Conservation (phyloP, 2,113 vertebrate genomes). For the Pycnonotus jocosus region DNA sequence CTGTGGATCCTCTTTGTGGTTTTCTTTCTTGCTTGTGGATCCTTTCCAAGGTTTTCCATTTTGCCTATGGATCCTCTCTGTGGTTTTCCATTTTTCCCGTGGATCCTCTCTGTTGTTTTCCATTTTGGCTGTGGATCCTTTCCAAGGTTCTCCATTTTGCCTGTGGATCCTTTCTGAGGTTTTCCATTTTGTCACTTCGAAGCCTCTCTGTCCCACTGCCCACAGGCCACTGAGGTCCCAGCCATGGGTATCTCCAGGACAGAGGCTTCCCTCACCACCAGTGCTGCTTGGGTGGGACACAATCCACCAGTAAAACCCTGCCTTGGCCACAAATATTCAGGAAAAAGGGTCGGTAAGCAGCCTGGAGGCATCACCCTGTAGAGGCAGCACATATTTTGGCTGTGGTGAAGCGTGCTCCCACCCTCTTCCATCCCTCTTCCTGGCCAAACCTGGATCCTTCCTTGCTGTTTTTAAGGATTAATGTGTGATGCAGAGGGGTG, state of each 20-base stretch:
- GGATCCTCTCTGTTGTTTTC: neutral
- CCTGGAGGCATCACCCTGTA: neutral
- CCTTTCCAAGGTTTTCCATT: neutral
- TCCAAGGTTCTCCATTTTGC: too few species aligned
- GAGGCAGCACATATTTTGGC: fast-evolving
- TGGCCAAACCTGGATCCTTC: neutral
- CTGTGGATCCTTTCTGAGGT: neutral
- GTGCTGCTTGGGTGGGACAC: neutral
- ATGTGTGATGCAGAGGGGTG: fast-evolving
- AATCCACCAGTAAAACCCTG: neutral
- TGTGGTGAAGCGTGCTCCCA: neutral
- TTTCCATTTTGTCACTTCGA: neutral
- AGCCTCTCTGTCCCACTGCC: neutral
- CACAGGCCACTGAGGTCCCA: neutral
- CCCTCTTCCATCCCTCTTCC: neutral
- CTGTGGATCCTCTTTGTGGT: neutral
- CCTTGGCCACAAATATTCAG: neutral
- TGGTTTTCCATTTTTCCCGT: neutral
- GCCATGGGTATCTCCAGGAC: neutral
- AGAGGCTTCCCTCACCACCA: neutral
- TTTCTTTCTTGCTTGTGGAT: neutral
- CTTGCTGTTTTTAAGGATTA: neutral
- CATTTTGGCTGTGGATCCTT: too few species aligned
- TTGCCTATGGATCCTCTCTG: neutral
- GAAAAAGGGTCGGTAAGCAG: neutral